Evolutionary conservation across 2,113 vertebrate species (phyloP).

Genomic region (Coturnix japonica): DNA sequence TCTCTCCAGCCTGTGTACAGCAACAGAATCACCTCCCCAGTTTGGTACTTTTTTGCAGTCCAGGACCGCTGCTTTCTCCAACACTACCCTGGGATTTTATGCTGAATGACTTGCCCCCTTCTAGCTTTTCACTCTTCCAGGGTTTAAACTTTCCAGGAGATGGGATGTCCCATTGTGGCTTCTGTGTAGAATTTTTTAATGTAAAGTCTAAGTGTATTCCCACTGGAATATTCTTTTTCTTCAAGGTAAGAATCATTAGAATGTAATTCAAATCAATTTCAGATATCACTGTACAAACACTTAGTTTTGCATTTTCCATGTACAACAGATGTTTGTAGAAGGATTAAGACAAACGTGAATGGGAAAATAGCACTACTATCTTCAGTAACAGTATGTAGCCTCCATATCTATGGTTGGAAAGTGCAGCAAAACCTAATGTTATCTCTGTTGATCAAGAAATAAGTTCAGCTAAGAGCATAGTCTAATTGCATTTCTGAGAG

Average conservation of each 20-base stretch:
- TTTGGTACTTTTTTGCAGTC: background rate
- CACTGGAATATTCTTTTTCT: background rate
- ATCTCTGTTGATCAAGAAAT: slow-evolving; percentile 33
- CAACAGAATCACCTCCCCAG: background rate
- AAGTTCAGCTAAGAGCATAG: slow-evolving; percentile 28
- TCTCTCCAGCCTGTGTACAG: background rate
- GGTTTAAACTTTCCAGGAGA: slow-evolving; percentile 37
- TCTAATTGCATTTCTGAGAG: background rate
- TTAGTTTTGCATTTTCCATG: background rate
- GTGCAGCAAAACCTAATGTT: slow-evolving; percentile 36
- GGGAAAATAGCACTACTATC: background rate
- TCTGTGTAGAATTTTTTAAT: background rate
- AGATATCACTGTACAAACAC: background rate
- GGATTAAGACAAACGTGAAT: slow-evolving; percentile 27
- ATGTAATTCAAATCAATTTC: background rate
- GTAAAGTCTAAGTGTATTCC: background rate
- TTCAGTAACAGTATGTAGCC: background rate
- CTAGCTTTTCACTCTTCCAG: background rate
- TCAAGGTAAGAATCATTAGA: background rate
- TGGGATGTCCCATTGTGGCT: background rate
- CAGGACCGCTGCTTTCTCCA: background rate
- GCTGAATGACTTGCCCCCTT: background rate
- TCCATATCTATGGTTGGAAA: background rate
- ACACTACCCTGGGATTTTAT: background rate
- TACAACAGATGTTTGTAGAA: slow-evolving; percentile 10